These are phyloP conservation scores for Boloria euphrosyne DNA, from an alignment of 2,888 invertebrate genomes.

Conservation along the genomic window DNA sequence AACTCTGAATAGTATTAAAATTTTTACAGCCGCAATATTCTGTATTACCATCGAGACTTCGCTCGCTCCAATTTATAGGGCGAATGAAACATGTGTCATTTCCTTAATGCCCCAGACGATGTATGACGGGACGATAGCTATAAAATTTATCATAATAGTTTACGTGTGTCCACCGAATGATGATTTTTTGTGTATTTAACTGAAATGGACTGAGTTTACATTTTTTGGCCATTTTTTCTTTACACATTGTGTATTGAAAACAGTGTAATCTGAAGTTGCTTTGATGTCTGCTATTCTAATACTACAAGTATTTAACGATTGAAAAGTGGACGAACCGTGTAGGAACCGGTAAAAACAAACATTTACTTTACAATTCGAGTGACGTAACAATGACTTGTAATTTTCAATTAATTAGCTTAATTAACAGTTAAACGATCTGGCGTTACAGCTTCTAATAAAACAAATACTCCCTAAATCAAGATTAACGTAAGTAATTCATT, in stretches of 20 bases:
- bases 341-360: too few species aligned
- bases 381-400: background rate
- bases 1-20: constrained; percentile 31
- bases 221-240: too few species aligned
- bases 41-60: constrained; percentile 34
- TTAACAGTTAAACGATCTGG: constrained; percentile 3
- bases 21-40: constrained; percentile 36
- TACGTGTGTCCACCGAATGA: background rate
- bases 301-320: too few species aligned
- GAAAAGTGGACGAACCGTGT: too few species aligned
- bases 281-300: too few species aligned
- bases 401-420: constrained; percentile 12
- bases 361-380: too few species aligned
- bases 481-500: constrained; percentile 22
- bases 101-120: constrained; percentile 24
- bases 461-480: constrained; percentile 17
- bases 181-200: background rate
- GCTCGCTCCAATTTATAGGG: constrained; percentile 32
- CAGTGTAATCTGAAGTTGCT: too few species aligned
- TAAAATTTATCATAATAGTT: constrained; percentile 13
- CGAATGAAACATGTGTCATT: constrained; percentile 33
- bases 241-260: too few species aligned
- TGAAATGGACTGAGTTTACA: background rate
- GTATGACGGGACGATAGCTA: background rate
- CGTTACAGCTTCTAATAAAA: constrained; percentile 20